These are phyloP conservation scores for Ochropacha duplaris DNA, from an alignment of 2,888 invertebrate genomes.

Conservation along the genomic window DNA sequence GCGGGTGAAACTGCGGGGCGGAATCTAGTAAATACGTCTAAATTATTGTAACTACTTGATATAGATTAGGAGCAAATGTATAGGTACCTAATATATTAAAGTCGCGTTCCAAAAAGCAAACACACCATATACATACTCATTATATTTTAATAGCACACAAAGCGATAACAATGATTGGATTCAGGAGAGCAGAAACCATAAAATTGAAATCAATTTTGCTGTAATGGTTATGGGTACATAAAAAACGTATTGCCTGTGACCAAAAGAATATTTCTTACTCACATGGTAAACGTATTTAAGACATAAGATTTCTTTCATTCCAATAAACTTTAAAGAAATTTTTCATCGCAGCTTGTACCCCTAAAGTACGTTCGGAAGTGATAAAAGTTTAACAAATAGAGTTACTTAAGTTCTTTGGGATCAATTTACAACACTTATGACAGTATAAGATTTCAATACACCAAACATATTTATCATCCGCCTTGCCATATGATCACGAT, in stretches of 20 bases:
- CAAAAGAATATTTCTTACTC: slow-evolving; percentile 54
- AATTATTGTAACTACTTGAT: no score
- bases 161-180: slow-evolving; percentile 81
- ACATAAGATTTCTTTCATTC: no score
- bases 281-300: slow-evolving; percentile 18
- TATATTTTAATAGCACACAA: slow-evolving; percentile 75
- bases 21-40: no score
- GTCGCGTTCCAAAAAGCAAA: slow-evolving; percentile 50
- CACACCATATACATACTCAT: slow-evolving; percentile 60
- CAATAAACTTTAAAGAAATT: no score
- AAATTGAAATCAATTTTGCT: slow-evolving; percentile 81
- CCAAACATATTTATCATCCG: slow-evolving; percentile 72
- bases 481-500: slow-evolving; percentile 71
- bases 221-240: slow-evolving; percentile 78
- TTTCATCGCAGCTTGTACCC: background rate
- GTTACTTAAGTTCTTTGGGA: slow-evolving; percentile 55
- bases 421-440: slow-evolving; percentile 71
- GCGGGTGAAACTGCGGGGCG: no score
- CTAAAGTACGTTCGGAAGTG: slow-evolving; percentile 24
- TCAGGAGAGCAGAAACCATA: slow-evolving; percentile 80
- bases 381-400: slow-evolving; percentile 58
- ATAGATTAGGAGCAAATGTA: no score
- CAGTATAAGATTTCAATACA: slow-evolving; percentile 77
- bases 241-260: slow-evolving; percentile 66
- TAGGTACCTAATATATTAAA: slow-evolving; percentile 26